Base-by-base conservation (phyloP, 2,888 invertebrate species). In the Diarsia rubi region DNA sequence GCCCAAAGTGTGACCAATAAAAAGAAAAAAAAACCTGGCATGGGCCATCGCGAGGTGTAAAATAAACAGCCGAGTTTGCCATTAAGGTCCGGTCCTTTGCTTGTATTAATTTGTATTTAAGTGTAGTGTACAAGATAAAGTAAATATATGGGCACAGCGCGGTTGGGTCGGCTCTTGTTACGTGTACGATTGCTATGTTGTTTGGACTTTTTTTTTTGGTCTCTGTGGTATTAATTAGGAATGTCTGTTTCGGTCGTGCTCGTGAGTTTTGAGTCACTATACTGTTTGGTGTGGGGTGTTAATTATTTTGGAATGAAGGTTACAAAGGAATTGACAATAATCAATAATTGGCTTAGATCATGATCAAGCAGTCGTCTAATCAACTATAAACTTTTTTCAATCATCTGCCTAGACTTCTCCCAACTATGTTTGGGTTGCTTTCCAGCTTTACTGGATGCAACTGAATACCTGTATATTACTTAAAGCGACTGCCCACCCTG, bases 91-190 rank as follows among this genome's bases (percentile, higher is more conserved):
- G 93, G 93, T 93, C 93, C 95, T 93, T 92, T 89, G 93, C 91
- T 94, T 96, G 96, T 96, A 96, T 96, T 96, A 96, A 96, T 96
- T 96, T 96, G 96, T 96, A 96, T 96, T 96, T 95, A 96, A 96
- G 96, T 96, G 96, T 96, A 96, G 94, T 95, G 95, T 94, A 96
- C 96, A 96, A 96, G 96, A 96, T 96, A 96, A 96, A 95, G 91
- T 93, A 94, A 96, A 96, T 96, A 96, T 96, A 95, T 94, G 94
- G 92, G 92, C 91, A 91, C 93, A 91, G 83, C 88, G 83, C 81
- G 88, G 88, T 82, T 87, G 90, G 93, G 91, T 92, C 74, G 81
- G 89, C 74, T 84, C 87, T 82, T 91, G 90, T 92, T 94, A 91
- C 90, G 93, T 94, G 86, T 93, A 69, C 79, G 75, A 83, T 83